Conservation (phyloP, 37 sponge, comb jelly and placozoan genomes). For the Oopsacas minuta region DNA sequence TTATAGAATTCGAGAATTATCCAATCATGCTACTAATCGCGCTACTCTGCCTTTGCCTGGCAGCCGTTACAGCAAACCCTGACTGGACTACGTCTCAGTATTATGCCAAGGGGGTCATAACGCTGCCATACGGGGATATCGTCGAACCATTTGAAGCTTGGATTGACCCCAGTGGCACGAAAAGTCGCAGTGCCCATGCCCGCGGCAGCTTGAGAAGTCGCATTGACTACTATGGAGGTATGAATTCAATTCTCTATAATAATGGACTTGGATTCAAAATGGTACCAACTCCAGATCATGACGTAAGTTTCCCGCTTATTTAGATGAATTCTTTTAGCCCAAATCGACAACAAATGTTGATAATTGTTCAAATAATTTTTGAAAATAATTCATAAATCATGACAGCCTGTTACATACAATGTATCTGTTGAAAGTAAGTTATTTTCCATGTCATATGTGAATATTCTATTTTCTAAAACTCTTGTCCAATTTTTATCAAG, state of each 20-base stretch:
- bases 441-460: too few species aligned
- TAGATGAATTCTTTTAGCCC: too few species aligned
- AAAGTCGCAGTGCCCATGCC: conserved; percentile 56
- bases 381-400: too few species aligned
- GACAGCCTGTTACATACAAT: too few species aligned
- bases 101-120: conserved; percentile 35
- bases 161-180: conserved; percentile 36
- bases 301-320: not conserved
- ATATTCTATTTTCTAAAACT: too few species aligned
- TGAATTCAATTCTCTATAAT: conserved; percentile 21
- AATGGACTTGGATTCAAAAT: not conserved
- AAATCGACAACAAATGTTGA: too few species aligned
- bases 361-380: too few species aligned
- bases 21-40: not conserved
- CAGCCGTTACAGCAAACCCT: not conserved
- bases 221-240: conserved; percentile 52
- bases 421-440: too few species aligned
- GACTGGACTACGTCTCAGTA: conserved; percentile 24
- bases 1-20: too few species aligned
- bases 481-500: too few species aligned
- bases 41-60: not conserved
- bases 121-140: conserved; percentile 68
- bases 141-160: conserved; percentile 70
- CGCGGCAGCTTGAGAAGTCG: conserved; percentile 38
- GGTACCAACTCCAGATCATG: not conserved